Evolutionary conservation across 2,888 invertebrate genomes (phyloP), one percentile per base, ranked within the genome.

Genomic region (Tenthredo notha): DNA sequence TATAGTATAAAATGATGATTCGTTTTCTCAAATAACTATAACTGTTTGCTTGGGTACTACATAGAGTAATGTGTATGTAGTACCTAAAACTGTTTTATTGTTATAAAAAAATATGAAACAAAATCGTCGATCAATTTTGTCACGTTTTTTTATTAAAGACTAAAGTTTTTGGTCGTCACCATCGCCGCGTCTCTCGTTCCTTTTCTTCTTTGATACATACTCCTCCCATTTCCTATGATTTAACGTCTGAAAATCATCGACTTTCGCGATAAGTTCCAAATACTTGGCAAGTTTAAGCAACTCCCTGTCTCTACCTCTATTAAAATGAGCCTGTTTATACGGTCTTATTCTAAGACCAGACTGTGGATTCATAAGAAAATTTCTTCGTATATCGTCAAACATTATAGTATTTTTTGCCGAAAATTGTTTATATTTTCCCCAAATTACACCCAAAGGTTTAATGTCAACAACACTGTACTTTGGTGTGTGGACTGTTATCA

Each of bases 341-440:
- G 99, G 97, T 91, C 97, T 95, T 90, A 99, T 99, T 93, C 97
- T 96, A 0, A 99, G 94, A 0, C 99, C 99, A 86, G 97, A 98
- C 90, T 97, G 97, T 0, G 99, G 99, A 93, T 99, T 99, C 99
- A 99, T 99, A 61, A 99, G 95, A 91, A 99, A 99, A 94, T 99
- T 99, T 89, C 98, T 95, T 84, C 98, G 95, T 61, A 99, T 97
- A 91, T 99, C 99, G 92, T 99, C 99, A 90, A 99, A 98, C 99
- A 99, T 99, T 87, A 99, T 98, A 0, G 99, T 99, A 93, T 99
- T 99, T 91, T 97, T 97, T 0, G 97, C 94, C 77, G 95, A 97
- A 94, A 98, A 99, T 91, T 98, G 98, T 0, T 96, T 95, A 92
- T 96, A 99, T 91, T 98, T 98, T 18, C 98, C 99, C 99, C 99